Evolutionary conservation across 2,113 vertebrate genomes (phyloP).

Genomic region (Aldabrachelys gigantea): DNA sequence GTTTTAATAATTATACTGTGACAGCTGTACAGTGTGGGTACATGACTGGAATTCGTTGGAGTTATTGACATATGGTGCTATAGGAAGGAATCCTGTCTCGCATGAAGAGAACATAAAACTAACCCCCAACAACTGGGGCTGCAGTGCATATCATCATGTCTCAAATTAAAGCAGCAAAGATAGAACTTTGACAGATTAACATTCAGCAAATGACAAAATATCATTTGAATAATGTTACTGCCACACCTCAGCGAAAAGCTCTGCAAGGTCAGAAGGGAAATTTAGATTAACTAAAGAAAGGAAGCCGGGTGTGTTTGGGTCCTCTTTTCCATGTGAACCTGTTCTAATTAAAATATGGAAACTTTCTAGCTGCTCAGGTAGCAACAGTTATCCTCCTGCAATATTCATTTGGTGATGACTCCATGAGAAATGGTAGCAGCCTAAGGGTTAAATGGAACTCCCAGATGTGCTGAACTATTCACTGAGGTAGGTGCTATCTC

Average conservation of each 20-base stretch:
- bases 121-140: constrained; percentile 54
- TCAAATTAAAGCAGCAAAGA: constrained; percentile 40
- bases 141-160: constrained; percentile 14
- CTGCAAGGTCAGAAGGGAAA: constrained; percentile 40
- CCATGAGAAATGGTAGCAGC: neutral
- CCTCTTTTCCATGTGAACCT: neutral
- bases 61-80: constrained; percentile 76
- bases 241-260: neutral
- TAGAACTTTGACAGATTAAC: constrained; percentile 51
- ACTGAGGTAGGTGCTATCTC: neutral
- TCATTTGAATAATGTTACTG: constrained; percentile 11
- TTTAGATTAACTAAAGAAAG: constrained; percentile 41
- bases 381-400: constrained; percentile 22
- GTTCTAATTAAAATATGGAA: neutral
- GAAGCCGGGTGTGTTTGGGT: neutral
- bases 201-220: constrained; percentile 53
- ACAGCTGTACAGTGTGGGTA: constrained; percentile 79
- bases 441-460: neutral
- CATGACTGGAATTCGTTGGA: constrained; percentile 78
- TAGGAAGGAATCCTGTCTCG: constrained; percentile 70
- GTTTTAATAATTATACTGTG: constrained; percentile 76
- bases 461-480: constrained; percentile 35
- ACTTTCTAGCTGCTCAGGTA: neutral
- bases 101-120: constrained; percentile 65
- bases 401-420: neutral